Base-by-base conservation (phyloP, 2,888 invertebrate species). In the Brachyptera risi region DNA sequence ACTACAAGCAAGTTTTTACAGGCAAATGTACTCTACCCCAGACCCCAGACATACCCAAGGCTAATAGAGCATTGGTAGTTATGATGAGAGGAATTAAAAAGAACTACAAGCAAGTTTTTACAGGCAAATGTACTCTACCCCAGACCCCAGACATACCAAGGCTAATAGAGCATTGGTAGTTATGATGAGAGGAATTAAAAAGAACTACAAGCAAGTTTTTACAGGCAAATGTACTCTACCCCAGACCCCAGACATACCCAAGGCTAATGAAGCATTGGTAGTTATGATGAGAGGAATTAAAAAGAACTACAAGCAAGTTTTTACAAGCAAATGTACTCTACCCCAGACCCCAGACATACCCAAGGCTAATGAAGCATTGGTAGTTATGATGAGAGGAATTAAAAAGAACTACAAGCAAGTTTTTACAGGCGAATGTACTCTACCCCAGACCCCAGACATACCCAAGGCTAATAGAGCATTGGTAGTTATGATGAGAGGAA, bases 231-330 rank as follows among this genome's bases (percentile, higher is more conserved):
- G n/a, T n/a, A n/a, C n/a, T n/a, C n/a, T n/a, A n/a, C n/a, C n/a
- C n/a, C n/a, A n/a, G n/a, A n/a, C n/a, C n/a, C n/a, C n/a, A n/a
- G n/a, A n/a, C n/a, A n/a, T n/a, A n/a, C n/a, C n/a, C n/a, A n/a
- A n/a, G n/a, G 35, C 35, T 11, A 35, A 35, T 24, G 15, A 17
- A 15, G 50, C 50, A 50, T n/a, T 38, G 38, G 38, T 37, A 15
- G 21, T 56, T 13, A 58, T 58, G 58, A 19, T 58, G 9, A 9
- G 58, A 7, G 58, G 58, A n/a, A 58, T 58, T 15, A 58, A 58
- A n/a, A 21, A 15, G 19, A 58, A 58, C 26, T 58, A 11, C 21
- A 58, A 58, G 17, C 40, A 58, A 24, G 58, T 58, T 24, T 24
- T 42, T n/a, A n/a, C n/a, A n/a, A n/a, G n/a, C n/a, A n/a, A n/a